Base-by-base conservation (phyloP, 2,113 vertebrate species). In the Anolis sagrei region DNA sequence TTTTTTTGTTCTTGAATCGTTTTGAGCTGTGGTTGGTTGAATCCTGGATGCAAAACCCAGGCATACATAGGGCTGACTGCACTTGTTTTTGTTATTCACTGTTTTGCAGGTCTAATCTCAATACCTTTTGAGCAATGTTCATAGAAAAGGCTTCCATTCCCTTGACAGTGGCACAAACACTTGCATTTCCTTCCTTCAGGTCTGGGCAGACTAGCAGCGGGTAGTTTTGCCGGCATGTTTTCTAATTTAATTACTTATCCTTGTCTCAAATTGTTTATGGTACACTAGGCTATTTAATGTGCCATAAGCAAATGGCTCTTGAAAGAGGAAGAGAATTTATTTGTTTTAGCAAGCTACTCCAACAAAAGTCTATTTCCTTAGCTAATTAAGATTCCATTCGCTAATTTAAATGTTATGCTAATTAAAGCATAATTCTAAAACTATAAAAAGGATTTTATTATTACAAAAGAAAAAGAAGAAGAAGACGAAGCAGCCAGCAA, bases 361-460 rank as follows among this genome's bases (percentile, higher is more conserved):
- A 95, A 95, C 95, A 95, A 97, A 97, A 97, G 95, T 96, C 95
- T 96, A 96, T 96, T 96, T 97, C 96, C 96, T 96, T 95, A 78
- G 87, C 96, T 96, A 96, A 97, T 97, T 97, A 97, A 96, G 96
- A 97, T 95, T 96, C 95, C 93, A 94, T 94, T 96, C 84, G 16
- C 95, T 97, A 97, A 96, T 96, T 97, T 96, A 97, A 97, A 96
- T 96, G 95, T 96, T 96, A 96, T 96, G 96, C 95, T 97, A 97
- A 97, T 97, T 97, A 97, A 97, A 95, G 93, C 94, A 96, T 96
- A 95, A 95, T 95, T 96, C 95, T 89, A 89, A 94, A 96, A 96
- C 94, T 93, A 93, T 94, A 94, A 93, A 95, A 93, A 85, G 93
- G 87, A 90, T 94, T 90, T 27, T 68, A 89, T 85, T 77, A 36